Conservation (phyloP, 35 echinoderm and acorn worm species). For the Heliocidaris erythrogramma region DNA sequence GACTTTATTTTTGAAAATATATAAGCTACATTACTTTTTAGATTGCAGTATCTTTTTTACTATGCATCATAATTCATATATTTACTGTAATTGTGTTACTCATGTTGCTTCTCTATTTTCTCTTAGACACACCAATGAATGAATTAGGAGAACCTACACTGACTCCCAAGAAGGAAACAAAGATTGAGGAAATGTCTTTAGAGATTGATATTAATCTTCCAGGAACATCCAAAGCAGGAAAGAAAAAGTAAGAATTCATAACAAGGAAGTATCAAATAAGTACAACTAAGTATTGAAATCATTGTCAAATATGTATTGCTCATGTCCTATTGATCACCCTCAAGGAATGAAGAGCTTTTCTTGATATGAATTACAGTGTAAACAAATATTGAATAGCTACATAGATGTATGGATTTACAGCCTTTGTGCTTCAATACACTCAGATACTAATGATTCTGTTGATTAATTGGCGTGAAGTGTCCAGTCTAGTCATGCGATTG, state of each 20-base stretch:
- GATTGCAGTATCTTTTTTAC: too few relatives aligned
- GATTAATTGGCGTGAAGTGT: too few relatives aligned
- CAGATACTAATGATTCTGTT: too few relatives aligned
- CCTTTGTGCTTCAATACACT: too few relatives aligned
- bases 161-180: not conserved
- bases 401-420: too few relatives aligned
- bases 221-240: slow-evolving; percentile 25
- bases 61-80: too few relatives aligned
- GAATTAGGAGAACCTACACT: slow-evolving; percentile 24
- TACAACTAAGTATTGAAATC: not conserved
- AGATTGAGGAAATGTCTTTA: not conserved
- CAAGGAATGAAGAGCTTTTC: not conserved
- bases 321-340: not conserved
- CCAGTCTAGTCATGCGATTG: too few relatives aligned
- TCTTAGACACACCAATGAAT: slow-evolving; percentile 30
- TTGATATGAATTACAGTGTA: not conserved
- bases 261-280: not conserved
- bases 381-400: too few relatives aligned
- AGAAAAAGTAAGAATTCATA: slow-evolving; percentile 26
- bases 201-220: slow-evolving; percentile 39
- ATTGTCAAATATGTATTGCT: not conserved
- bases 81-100: not conserved
- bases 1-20: too few relatives aligned
- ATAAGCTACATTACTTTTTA: too few relatives aligned
- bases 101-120: not conserved